Evolutionary conservation across 53 echinoderm and acorn worm species (phyloP).

Genomic region (Patiria pectinifera): DNA sequence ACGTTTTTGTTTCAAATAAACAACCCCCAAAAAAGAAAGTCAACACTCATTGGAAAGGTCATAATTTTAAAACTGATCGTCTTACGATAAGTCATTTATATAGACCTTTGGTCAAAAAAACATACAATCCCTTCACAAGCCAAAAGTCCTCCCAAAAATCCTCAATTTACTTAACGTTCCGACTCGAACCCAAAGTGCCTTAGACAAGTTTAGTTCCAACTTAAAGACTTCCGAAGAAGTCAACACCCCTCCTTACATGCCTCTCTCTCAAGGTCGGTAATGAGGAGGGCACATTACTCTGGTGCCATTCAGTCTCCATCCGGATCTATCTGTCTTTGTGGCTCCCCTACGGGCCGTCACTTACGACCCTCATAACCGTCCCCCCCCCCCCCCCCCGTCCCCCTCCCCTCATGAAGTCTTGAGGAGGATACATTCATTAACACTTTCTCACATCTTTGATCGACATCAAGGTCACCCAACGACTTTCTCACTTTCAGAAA

Average conservation of each 20-base stretch:
- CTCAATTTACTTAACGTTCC: too few species aligned
- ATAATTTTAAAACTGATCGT: too few species aligned
- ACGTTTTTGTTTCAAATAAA: too few species aligned
- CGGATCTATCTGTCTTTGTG: background rate
- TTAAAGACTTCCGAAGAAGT: background rate
- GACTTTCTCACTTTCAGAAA: constrained; percentile 6
- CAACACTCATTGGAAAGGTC: too few species aligned
- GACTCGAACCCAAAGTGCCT: background rate
- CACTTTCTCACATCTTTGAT: background rate
- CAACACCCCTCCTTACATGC: background rate
- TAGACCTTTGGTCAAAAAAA: too few species aligned
- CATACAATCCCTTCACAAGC: too few species aligned
- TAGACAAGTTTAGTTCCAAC: background rate
- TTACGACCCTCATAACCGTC: background rate
- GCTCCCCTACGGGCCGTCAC: background rate
- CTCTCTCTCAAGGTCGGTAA: background rate
- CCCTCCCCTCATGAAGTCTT: background rate
- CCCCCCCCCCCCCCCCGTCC: background rate
- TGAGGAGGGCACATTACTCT: background rate
- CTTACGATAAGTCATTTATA: too few species aligned
- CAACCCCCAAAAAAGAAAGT: too few species aligned
- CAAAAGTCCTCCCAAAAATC: too few species aligned
- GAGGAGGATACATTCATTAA: background rate
- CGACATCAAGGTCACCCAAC: background rate
- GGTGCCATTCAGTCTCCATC: background rate